Evolutionary conservation across 1,140 invertebrate species (phyloP).

Genomic region (Leptestheria dahalacensis): DNA sequence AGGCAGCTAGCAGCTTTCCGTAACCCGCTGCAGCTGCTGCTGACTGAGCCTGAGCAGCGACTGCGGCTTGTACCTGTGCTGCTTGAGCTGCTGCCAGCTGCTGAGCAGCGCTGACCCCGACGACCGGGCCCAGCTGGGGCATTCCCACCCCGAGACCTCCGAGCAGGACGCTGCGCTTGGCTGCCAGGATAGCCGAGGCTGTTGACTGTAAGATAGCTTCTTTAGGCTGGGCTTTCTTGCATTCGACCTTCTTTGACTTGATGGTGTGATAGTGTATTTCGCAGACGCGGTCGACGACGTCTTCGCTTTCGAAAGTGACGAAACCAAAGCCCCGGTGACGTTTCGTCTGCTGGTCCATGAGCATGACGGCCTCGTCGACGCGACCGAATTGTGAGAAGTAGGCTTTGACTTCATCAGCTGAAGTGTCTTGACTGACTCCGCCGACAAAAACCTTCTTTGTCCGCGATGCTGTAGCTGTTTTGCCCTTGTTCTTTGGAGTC

Average conservation of each 20-base stretch:
- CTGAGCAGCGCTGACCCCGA: conserved; percentile 22
- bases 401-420: conserved; percentile 74
- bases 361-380: conserved; percentile 78
- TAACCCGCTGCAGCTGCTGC: conserved; percentile 39
- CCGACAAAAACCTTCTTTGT: conserved; percentile 87
- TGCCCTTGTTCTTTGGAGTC: conserved; percentile 71
- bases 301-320: conserved; percentile 81
- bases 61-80: conserved; percentile 35
- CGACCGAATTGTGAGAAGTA: conserved; percentile 85
- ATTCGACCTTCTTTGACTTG: conserved; percentile 85
- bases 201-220: conserved; percentile 60
- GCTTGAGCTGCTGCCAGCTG: conserved; percentile 23
- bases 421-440: conserved; percentile 79
- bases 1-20: conserved; percentile 50
- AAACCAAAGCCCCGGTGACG: conserved; percentile 80
- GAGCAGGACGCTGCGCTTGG: conserved; percentile 46
- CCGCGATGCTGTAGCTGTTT: conserved; percentile 40
- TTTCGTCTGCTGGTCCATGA: conserved; percentile 88
- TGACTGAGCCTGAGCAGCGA: conserved; percentile 36
- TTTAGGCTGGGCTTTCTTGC: conserved; percentile 83
- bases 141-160: conserved; percentile 37
- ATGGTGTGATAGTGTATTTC: conserved; percentile 86
- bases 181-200: conserved; percentile 34
- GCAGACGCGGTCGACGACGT: conserved; percentile 73
- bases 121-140: conserved; percentile 28